Base-by-base conservation (phyloP, 1,140 invertebrate species). In the Druon quercuslanigerum region DNA sequence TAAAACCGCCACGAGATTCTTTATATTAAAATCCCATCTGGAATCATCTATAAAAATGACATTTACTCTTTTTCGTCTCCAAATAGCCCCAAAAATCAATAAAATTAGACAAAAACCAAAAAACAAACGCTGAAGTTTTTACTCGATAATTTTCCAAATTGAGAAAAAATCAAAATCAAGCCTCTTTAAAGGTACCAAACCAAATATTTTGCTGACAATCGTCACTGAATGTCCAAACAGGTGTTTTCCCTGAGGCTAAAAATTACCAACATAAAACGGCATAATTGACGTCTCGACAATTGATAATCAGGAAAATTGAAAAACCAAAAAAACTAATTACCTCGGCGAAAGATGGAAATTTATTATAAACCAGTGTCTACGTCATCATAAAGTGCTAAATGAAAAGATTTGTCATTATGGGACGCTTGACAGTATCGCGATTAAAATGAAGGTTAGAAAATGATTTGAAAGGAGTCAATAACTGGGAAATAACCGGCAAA, bases 371-470 rank as follows among this genome's bases (percentile, higher is more conserved):
- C 25, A 19, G 3, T 66, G 60, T 40, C 60, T 40, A 66, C 60
- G 60, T 66, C 60, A 66, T 66, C 60, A 66, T 40, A 66, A 66
- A 73, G 54, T 73, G n/a, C 14, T n/a, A 13, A 52, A 52, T 71
- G 17, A 20, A 71, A 54, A 52, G 56, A 70, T 56, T 74, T 73
- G 66, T 77, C 72, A 82, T 33, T 56, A 33, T 75, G 75, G 71
- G 76, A 20, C 56, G 25, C 70, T 51, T 66, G 56, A 56, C 75
- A 71, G 60, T 50, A 46, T 70, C 71, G 50, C 51, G 20, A 16
- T 72, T 60, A 13, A 51, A 72, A 72, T 1, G 16, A 52, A 56
- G 0, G 66, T 8, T 17, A 73, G 3, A 3, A 12, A 50, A 50
- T 12, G 20, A 57, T 52, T 46, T 19, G n/a, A 52, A 72, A 77